Evolutionary conservation across 2,797 vertebrate genomes (phyloP).

Genomic region (Dipus sagitta): DNA sequence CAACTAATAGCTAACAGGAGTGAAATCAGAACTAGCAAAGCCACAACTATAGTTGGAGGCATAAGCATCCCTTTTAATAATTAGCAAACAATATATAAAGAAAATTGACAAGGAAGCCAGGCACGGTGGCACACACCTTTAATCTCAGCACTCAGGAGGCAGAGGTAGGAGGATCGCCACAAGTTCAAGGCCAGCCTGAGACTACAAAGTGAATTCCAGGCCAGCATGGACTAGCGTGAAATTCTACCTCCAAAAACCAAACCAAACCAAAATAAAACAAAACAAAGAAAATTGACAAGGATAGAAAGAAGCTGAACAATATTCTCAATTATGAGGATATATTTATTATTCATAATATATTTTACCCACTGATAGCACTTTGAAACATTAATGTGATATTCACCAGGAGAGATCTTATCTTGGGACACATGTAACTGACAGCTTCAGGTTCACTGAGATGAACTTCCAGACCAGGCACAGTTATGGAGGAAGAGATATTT

Average conservation of each 20-base stretch:
- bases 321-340: not conserved
- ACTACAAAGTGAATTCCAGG: too few relatives aligned
- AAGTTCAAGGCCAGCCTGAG: too few relatives aligned
- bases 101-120: not conserved
- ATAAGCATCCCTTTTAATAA: not conserved
- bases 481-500: too few relatives aligned
- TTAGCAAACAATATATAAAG: not conserved
- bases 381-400: not conserved
- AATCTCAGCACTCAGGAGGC: too few relatives aligned
- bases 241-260: too few relatives aligned
- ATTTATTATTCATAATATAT: not conserved
- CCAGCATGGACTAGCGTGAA: too few relatives aligned
- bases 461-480: too few relatives aligned
- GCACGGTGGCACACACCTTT: too few relatives aligned
- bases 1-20: not conserved
- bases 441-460: too few relatives aligned
- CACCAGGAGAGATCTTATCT: not conserved
- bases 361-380: not conserved
- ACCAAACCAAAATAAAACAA: too few relatives aligned
- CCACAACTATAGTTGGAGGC: not conserved
- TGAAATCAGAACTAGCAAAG: not conserved
- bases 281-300: not conserved
- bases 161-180: too few relatives aligned
- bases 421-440: too few relatives aligned
- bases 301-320: not conserved